Evolutionary conservation across 2,797 vertebrate genomes (phyloP).

Genomic region (Myotis pilosus): DNA sequence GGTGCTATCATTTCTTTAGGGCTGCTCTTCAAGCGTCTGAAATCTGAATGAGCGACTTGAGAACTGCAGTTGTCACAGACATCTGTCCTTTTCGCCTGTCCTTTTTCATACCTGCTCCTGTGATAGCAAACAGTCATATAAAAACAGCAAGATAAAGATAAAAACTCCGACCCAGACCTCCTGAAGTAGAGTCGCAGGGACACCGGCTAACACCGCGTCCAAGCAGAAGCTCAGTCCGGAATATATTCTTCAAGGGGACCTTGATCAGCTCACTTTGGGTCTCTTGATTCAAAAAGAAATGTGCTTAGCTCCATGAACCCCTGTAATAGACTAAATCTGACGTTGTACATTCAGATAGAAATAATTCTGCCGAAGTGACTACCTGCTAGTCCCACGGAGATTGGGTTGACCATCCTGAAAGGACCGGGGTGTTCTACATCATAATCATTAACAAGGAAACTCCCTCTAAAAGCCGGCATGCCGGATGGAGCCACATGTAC

Average conservation of each 20-base stretch:
- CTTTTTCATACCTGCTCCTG: not conserved
- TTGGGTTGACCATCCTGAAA: not conserved
- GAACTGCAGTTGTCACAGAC: not conserved
- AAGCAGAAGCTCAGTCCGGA: not conserved
- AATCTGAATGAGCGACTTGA: not conserved
- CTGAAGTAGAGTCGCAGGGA: not conserved
- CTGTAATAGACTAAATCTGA: not conserved
- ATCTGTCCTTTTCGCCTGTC: not conserved
- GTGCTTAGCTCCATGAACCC: not conserved
- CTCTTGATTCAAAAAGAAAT: conserved; percentile 30
- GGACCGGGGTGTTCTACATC: not conserved
- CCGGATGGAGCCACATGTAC: not conserved
- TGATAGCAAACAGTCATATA: not conserved
- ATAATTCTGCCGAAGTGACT: not conserved
- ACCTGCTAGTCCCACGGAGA: not conserved
- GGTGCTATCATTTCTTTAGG: not conserved
- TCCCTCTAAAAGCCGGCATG: not conserved
- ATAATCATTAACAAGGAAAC: not conserved
- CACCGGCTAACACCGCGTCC: not conserved
- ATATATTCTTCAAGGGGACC: not conserved
- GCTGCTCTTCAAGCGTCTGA: not conserved
- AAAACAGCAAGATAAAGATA: conserved; percentile 8
- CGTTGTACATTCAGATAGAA: not conserved
- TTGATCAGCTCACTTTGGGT: not conserved
- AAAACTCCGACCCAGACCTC: not conserved